Percentiles rank a stretch among this genome's conserved stretches.
Conservation (phyloP, 2,113 vertebrate species). For the Oophaga pumilio region DNA sequence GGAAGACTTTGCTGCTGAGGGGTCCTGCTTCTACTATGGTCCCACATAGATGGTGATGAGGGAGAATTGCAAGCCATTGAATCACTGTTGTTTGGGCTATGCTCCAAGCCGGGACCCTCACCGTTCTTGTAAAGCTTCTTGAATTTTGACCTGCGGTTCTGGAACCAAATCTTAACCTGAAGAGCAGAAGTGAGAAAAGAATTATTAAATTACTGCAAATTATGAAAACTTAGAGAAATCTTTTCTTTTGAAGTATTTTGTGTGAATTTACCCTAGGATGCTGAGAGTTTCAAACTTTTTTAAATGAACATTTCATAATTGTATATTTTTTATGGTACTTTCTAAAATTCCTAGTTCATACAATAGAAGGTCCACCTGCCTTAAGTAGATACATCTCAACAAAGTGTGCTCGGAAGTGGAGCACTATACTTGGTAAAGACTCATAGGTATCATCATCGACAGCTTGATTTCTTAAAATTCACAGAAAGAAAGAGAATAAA, state of each 20-base stretch:
- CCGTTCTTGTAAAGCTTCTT: constrained; percentile 99
- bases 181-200: neutral
- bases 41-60: constrained; percentile 89
- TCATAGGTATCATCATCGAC: too few relatives aligned
- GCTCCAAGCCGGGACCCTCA: constrained; percentile 87
- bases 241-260: neutral
- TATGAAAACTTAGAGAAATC: neutral
- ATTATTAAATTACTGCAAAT: neutral
- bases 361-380: too few relatives aligned
- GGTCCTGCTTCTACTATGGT: constrained; percentile 81
- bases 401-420: too few relatives aligned
- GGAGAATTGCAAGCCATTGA: constrained; percentile 98
- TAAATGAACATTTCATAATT: neutral
- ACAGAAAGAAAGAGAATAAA: too few relatives aligned
- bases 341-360: too few relatives aligned
- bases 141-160: constrained; percentile 97
- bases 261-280: neutral
- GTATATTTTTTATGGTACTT: neutral
- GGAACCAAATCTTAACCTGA: constrained; percentile 99
- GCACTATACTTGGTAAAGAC: too few relatives aligned
- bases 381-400: too few relatives aligned
- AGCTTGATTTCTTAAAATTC: too few relatives aligned
- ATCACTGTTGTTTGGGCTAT: constrained; percentile 97
- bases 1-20: constrained; percentile 82
- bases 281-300: neutral